These are phyloP conservation scores for Leucophenga maculata DNA, from an alignment of 2,888 invertebrate species.

Conservation along the genomic window DNA sequence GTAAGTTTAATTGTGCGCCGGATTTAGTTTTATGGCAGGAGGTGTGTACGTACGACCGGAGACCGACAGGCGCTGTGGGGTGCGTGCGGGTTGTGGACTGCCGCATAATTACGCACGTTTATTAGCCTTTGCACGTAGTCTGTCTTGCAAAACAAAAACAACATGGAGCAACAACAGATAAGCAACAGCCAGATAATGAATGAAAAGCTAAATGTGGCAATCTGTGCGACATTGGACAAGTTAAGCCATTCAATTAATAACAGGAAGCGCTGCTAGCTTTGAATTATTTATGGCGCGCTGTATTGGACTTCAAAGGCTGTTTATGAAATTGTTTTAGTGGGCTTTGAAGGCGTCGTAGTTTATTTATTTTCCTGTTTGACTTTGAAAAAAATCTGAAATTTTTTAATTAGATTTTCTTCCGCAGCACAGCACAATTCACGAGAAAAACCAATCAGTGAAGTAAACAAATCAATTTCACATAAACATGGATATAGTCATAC, in stretches of 20 bases:
- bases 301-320: not conserved
- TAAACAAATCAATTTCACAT: not conserved
- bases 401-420: not conserved
- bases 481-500: constrained; percentile 69
- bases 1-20: constrained; percentile 12
- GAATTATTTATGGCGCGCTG: constrained; percentile 54
- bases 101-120: not conserved
- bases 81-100: not conserved
- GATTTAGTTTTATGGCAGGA: constrained; percentile 3
- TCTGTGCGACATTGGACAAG: constrained; percentile 7
- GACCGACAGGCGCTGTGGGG: not conserved
- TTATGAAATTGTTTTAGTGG: not conserved
- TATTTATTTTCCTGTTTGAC: not conserved
- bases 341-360: too few relatives aligned
- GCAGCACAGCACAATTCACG: not conserved
- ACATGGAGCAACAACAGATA: constrained; percentile 3
- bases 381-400: not conserved
- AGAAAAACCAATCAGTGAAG: too few relatives aligned
- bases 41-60: not conserved
- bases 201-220: too few relatives aligned
- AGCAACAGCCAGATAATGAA: not conserved
- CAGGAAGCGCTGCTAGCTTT: constrained; percentile 28
- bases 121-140: not conserved
- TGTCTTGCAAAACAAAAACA: not conserved
- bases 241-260: constrained; percentile 13